These are phyloP conservation scores for Lasius platythorax DNA, from an alignment of 2,888 invertebrate genomes.

Conservation along the genomic window DNA sequence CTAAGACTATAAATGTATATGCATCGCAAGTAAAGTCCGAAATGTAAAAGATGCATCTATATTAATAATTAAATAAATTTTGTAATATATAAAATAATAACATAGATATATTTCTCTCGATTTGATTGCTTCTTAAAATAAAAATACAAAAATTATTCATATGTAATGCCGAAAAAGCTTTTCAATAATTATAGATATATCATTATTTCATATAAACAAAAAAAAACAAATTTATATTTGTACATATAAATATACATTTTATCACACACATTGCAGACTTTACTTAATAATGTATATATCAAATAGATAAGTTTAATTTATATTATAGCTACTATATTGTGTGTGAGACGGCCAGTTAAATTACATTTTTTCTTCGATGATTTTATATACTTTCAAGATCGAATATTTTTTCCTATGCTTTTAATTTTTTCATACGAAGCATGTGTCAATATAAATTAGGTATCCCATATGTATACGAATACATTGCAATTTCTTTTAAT, in stretches of 20 bases:
- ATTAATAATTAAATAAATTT: constrained; percentile 14
- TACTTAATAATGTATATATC: constrained; percentile 62
- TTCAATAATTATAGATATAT: constrained; percentile 26
- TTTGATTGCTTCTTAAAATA: neutral
- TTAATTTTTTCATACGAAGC: neutral
- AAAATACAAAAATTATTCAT: neutral
- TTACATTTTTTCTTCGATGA: constrained; percentile 30
- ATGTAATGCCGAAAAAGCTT: neutral
- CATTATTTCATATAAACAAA: neutral
- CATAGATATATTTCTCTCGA: neutral
- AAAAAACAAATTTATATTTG: constrained; percentile 18
- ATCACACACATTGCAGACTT: constrained; percentile 62
- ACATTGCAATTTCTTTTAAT: constrained; percentile 40
- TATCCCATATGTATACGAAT: constrained; percentile 31
- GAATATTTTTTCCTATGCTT: neutral
- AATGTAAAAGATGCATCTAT: constrained; percentile 37
- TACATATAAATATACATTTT: constrained; percentile 38
- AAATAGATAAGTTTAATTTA: constrained; percentile 41
- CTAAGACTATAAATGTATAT: constrained; percentile 50
- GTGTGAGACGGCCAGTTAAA: constrained; percentile 30
- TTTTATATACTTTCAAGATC: constrained; percentile 44
- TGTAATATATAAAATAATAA: constrained; percentile 15
- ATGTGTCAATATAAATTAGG: constrained; percentile 55
- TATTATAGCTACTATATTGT: constrained; percentile 26
- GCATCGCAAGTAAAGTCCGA: constrained; percentile 67